phyloP scores from a whole-genome alignment of 2,888 invertebrate species.

The Stomorhina lunata region DNA sequence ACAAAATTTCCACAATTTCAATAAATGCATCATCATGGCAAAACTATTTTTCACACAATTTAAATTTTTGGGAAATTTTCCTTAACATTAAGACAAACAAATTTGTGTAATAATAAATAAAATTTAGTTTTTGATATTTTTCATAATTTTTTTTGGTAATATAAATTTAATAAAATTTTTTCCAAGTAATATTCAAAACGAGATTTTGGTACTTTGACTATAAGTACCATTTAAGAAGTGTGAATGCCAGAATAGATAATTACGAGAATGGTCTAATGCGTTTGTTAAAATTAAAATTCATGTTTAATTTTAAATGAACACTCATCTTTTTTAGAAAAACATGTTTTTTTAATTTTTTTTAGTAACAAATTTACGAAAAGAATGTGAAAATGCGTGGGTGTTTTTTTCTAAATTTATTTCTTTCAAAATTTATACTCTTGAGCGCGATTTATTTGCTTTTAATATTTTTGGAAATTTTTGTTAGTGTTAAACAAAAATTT shows the following conservation, averaged over 20 bases:
- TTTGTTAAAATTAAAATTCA: not conserved
- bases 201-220: not conserved
- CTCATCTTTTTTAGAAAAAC: slow-evolving; percentile 37
- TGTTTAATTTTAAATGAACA: slow-evolving; percentile 57
- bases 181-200: not conserved
- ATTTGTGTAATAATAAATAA: slow-evolving; percentile 13
- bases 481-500: slow-evolving; percentile 29
- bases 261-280: not conserved
- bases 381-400: slow-evolving; percentile 55
- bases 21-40: not conserved
- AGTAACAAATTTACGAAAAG: slow-evolving; percentile 13
- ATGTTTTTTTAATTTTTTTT: slow-evolving; percentile 45
- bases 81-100: not conserved
- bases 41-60: not conserved
- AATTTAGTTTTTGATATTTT: not conserved
- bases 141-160: not conserved
- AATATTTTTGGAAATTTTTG: slow-evolving; percentile 46
- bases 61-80: not conserved
- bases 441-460: slow-evolving; percentile 17
- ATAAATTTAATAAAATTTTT: slow-evolving; percentile 12
- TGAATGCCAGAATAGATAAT: not conserved
- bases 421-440: slow-evolving; percentile 36
- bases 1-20: not conserved
- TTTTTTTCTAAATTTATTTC: not conserved
- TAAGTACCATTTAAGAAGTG: slow-evolving; percentile 21